A percentile compares a stretch with the other conserved stretches of the same genome.
These are phyloP conservation scores for Pangasius mekongensis DNA, from an alignment of 2,797 vertebrate genomes.

Conservation along the genomic window DNA sequence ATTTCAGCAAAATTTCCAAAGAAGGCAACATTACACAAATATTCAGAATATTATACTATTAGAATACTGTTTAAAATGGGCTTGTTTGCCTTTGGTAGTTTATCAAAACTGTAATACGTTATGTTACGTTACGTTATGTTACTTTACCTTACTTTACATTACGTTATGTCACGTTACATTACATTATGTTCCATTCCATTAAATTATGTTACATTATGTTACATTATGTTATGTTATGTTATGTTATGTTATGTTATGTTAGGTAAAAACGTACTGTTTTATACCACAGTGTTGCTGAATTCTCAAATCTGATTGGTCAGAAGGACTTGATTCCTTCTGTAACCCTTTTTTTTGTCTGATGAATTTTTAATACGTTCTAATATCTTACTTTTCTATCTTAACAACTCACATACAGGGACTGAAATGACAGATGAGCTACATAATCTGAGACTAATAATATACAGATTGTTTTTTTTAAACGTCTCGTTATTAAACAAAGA, in stretches of 20 bases:
- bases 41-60: background rate
- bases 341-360: background rate
- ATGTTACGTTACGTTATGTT: background rate
- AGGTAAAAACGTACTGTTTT: background rate
- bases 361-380: background rate
- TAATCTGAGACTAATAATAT: background rate
- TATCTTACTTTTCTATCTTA: background rate
- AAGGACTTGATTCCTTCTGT: background rate
- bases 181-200: too few species aligned
- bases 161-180: too few species aligned
- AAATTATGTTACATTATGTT: too few species aligned
- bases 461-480: background rate
- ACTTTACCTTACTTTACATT: rapidly evolving
- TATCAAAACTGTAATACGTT: background rate
- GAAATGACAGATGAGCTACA: background rate
- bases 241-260: background rate
- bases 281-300: background rate
- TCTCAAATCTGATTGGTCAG: background rate
- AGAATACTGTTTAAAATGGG: background rate
- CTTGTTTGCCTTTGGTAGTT: background rate
- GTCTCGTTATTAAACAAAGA: background rate
- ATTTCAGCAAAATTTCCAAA: background rate
- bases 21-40: background rate
- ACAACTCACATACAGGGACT: background rate
- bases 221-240: too few species aligned